Evolutionary conservation across 1,140 invertebrate genomes (phyloP).

Genomic region (Achatina immaculata): DNA sequence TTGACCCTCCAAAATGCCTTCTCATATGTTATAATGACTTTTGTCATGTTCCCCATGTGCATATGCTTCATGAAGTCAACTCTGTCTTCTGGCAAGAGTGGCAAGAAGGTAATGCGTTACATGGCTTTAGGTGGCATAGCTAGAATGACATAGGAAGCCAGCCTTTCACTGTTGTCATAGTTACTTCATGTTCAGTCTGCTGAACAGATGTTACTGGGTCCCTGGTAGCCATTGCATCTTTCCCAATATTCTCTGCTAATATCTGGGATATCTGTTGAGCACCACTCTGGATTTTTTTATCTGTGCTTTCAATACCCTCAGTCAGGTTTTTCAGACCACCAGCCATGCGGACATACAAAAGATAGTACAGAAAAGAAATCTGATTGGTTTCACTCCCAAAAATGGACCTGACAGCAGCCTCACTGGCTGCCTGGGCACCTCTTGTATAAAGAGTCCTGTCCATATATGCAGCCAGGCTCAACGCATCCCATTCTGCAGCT

Average conservation of each 20-base stretch:
- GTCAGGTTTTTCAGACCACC: constrained; percentile 64
- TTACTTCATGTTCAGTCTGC: constrained; percentile 41
- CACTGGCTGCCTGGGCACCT: constrained; percentile 58
- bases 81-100: constrained; percentile 6
- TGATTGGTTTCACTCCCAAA: constrained; percentile 67
- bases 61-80: constrained; percentile 30
- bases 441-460: constrained; percentile 25
- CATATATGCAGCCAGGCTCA: constrained; percentile 51
- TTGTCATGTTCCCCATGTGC: constrained; percentile 30
- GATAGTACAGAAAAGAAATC: constrained; percentile 69
- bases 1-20: constrained; percentile 71
- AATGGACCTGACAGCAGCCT: constrained; percentile 56
- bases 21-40: too few species aligned
- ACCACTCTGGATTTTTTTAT: constrained; percentile 71
- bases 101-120: constrained; percentile 17
- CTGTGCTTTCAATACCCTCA: constrained; percentile 66
- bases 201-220: constrained; percentile 65
- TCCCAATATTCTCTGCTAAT: constrained; percentile 60
- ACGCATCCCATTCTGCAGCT: constrained; percentile 65
- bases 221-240: constrained; percentile 57
- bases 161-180: constrained; percentile 8
- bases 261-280: constrained; percentile 69
- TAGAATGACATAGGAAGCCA: constrained; percentile 22
- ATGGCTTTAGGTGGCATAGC: constrained; percentile 32
- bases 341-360: constrained; percentile 68